phyloP scores from a whole-genome alignment of 2,888 invertebrate genomes.

The Zhuqinia jingwanae region DNA sequence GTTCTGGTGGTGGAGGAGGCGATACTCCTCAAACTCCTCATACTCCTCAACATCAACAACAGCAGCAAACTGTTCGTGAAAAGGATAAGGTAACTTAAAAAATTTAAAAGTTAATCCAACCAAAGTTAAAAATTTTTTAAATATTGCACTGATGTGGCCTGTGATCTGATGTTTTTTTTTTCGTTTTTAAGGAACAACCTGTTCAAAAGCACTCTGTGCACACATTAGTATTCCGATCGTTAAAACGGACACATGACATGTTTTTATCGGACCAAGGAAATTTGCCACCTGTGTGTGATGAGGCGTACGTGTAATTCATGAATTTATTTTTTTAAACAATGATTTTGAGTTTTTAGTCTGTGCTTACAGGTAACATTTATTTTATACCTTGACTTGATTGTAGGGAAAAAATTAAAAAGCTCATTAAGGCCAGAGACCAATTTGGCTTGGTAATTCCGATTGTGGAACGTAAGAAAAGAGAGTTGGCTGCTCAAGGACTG shows the following conservation, averaged over 20 bases:
- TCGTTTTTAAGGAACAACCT: conserved; percentile 70
- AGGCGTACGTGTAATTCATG: conserved; percentile 84
- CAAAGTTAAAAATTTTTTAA: conserved; percentile 1
- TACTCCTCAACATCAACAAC: conserved; percentile 64
- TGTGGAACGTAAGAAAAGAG: conserved; percentile 86
- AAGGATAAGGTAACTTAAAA: conserved; percentile 49
- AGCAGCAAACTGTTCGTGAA: background rate
- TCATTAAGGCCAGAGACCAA: conserved; percentile 90
- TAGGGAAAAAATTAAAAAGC: conserved; percentile 88
- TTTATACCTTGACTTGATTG: background rate
- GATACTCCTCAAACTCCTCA: conserved; percentile 63
- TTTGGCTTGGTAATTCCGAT: conserved; percentile 92
- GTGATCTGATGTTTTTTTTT: background rate
- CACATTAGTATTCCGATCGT: conserved; percentile 96
- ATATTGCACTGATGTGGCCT: background rate
- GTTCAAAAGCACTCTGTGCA: conserved; percentile 98
- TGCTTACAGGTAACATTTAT: too few relatives aligned
- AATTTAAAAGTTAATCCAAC: too few relatives aligned
- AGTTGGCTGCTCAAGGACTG: conserved; percentile 79
- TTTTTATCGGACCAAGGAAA: conserved; percentile 94
- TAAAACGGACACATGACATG: conserved; percentile 99
- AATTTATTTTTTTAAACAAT: too few relatives aligned
- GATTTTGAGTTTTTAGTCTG: too few relatives aligned
- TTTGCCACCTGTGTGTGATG: conserved; percentile 91
- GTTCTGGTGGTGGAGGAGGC: conserved; percentile 34